Evolutionary conservation across 1,140 invertebrate species (phyloP), one percentile per base, ranked within the genome.

Genomic region (Paralvinella palmiformis): DNA sequence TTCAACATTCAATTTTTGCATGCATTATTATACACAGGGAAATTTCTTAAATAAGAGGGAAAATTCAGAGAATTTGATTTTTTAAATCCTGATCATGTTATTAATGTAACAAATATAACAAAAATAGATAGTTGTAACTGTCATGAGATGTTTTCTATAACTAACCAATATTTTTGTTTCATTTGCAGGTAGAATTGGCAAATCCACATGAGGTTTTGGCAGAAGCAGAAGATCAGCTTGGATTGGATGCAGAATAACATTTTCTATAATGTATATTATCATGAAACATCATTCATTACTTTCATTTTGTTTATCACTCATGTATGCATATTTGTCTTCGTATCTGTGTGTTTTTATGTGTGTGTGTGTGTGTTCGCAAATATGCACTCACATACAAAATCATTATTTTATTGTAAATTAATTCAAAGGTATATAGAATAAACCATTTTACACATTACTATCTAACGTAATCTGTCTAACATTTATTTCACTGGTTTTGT

Each of bases 241-340:
- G 76, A 63, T 73, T 74, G 65, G 75, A 77, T 52, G 71, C 73
- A 59, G 73, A 76, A n/a, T n/a, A n/a, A n/a, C n/a, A n/a, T n/a
- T n/a, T n/a, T n/a, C 37, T 75, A 66, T 7, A 33, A 2, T 57
- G 22, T 24, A 32, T 41, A n/a, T 41, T 41, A 10, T 41, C 37
- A 41, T 41, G 37, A 10, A 41, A 41, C 37, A 41, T 41, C 10
- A 41, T n/a, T 41, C 10, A 41, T 41, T 41, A 10, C 10, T 41
- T 10, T 41, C 10, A 41, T 10, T 41, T 10, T 41, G 10, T 41
- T 41, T 41, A 41, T 41, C 10, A 10, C n/a, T 41, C 10, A 41
- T 10, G n/a, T 41, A 10, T 10, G n/a, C 37, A 41, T 10, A 41
- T 10, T 41, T 41, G n/a, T 41, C n/a, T 41, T 10, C 52, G 27